A percentile compares a stretch with the other conserved stretches of the same genome.
These are phyloP conservation scores for Murina feae DNA, from an alignment of 2,113 vertebrate species.

Conservation along the genomic window DNA sequence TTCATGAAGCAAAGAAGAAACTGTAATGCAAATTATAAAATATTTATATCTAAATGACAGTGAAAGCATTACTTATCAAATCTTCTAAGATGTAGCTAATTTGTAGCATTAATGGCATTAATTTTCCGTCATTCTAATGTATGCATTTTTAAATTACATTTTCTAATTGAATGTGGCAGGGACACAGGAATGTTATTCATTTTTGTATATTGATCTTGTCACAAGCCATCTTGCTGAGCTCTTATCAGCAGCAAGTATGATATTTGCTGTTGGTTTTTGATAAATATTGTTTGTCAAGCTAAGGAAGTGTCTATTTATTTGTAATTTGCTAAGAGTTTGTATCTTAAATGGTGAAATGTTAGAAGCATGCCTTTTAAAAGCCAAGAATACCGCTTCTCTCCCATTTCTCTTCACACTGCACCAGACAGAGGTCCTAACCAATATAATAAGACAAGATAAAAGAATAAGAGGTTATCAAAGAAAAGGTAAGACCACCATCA, in stretches of 20 bases:
- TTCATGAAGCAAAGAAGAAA: conserved; percentile 40
- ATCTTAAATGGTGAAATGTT: neutral
- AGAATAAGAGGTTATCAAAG: neutral
- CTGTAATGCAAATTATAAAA: conserved; percentile 32
- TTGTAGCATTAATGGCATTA: neutral
- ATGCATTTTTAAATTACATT: neutral
- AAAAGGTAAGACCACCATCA: neutral
- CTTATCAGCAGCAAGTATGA: neutral
- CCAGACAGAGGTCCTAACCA: neutral
- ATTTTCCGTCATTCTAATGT: neutral
- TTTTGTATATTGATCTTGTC: neutral
- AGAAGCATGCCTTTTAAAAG: neutral
- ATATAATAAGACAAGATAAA: neutral
- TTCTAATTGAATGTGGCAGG: conserved; percentile 11
- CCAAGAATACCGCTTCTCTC: neutral
- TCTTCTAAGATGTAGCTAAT: neutral
- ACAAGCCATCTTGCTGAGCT: neutral
- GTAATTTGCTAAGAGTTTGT: neutral
- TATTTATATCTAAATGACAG: conserved; percentile 34
- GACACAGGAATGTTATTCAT: neutral
- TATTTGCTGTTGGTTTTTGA: neutral
- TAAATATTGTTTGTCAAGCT: neutral
- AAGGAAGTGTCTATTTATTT: neutral
- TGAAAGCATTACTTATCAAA: conserved; percentile 16
- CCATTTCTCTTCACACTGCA: neutral